Conservation (phyloP, 2,797 vertebrate genomes). For the Melanotaenia boesemani region DNA sequence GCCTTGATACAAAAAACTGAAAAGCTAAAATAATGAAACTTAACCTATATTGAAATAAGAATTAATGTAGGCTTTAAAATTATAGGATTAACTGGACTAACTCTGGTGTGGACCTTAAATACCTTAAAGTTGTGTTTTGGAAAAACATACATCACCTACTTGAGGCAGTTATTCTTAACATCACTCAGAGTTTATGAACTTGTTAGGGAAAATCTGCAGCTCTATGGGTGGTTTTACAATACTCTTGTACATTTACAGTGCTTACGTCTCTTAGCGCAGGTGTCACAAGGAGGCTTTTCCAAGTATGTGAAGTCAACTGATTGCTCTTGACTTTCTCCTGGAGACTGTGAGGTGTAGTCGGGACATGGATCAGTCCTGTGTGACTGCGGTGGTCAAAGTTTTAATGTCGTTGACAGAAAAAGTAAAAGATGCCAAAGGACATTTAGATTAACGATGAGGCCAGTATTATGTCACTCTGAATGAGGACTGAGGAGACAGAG, state of each 20-base stretch:
- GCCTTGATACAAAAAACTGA: conserved; percentile 19
- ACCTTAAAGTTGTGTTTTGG: conserved; percentile 52
- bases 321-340: conserved; percentile 78
- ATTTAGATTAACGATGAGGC: conserved; percentile 76
- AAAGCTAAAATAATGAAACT: conserved; percentile 10
- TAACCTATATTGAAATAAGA: background rate
- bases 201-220: conserved; percentile 55
- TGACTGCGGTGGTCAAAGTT: conserved; percentile 67
- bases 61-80: background rate
- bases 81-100: background rate
- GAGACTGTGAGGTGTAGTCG: conserved; percentile 56
- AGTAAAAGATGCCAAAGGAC: conserved; percentile 74
- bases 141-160: conserved; percentile 67
- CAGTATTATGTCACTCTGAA: conserved; percentile 79
- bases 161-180: conserved; percentile 62
- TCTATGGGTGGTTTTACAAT: conserved; percentile 57
- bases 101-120: conserved; percentile 42
- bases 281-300: conserved; percentile 80
- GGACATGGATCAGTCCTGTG: conserved; percentile 68
- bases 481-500: conserved; percentile 73
- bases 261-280: conserved; percentile 74
- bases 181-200: conserved; percentile 71
- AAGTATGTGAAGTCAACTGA: conserved; percentile 79
- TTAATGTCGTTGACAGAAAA: conserved; percentile 77
- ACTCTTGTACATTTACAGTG: conserved; percentile 56